A percentile compares a stretch with the other conserved stretches of the same genome.
Conservation (phyloP, 2,113 vertebrate genomes). For the Micronisus gabar region DNA sequence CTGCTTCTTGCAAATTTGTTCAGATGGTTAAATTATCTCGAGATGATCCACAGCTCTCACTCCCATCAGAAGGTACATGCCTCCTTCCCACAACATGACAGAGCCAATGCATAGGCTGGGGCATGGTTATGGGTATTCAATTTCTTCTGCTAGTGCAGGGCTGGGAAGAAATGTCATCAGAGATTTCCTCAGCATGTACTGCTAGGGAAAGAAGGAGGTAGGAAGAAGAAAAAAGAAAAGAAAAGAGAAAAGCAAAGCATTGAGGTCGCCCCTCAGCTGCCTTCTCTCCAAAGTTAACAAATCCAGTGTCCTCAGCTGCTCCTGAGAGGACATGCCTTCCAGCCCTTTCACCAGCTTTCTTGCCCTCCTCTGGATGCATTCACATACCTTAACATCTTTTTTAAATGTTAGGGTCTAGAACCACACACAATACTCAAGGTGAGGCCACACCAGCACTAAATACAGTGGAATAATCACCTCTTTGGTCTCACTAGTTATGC, state of each 20-base stretch:
- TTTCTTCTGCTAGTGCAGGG: not conserved
- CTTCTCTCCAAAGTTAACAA: no score
- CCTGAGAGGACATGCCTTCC: not conserved
- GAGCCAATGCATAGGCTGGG: not conserved
- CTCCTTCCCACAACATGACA: not conserved
- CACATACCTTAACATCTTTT: no score
- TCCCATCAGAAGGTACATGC: not conserved
- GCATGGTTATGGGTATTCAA: no score
- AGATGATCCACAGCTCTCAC: not conserved
- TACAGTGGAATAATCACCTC: no score
- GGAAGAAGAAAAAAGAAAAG: not conserved
- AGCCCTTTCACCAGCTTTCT: not conserved
- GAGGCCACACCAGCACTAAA: no score
- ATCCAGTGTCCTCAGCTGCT: no score
- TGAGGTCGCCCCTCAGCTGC: no score
- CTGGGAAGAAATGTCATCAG: not conserved
- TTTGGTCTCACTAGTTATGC: no score
- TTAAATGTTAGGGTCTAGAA: no score
- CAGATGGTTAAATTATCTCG: not conserved
- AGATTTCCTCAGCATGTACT: not conserved
- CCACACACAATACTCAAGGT: no score
- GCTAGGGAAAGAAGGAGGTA: not conserved
- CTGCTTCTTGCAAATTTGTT: not conserved
- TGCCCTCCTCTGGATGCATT: not conserved
- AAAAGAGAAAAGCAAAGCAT: no score